A percentile compares a stretch with the other conserved stretches of the same genome.
These are phyloP conservation scores for Globodera rostochiensis DNA, from an alignment of 1,140 invertebrate genomes.

Conservation along the genomic window DNA sequence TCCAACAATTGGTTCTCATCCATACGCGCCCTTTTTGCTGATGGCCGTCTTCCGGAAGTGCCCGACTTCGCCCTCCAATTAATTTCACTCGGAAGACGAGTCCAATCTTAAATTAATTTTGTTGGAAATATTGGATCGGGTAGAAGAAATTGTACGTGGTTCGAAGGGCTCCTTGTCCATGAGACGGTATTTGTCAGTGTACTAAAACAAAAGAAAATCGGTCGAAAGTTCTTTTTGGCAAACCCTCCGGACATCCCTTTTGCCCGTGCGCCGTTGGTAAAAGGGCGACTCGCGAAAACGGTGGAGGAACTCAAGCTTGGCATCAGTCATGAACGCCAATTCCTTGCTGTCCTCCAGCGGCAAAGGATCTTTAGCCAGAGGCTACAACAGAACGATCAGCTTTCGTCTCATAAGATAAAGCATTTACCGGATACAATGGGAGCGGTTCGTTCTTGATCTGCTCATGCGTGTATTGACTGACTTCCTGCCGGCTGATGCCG, in stretches of 20 bases:
- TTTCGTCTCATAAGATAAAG: no score
- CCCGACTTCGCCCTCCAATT: conserved; percentile 23
- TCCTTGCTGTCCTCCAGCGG: conserved; percentile 33
- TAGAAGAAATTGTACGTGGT: conserved; percentile 5
- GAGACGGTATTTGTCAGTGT: conserved; percentile 25
- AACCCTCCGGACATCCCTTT: conserved; percentile 37
- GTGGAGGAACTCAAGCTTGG: conserved; percentile 36
- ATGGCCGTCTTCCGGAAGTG: background rate
- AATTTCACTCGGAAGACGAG: conserved; percentile 15
- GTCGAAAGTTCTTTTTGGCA: background rate
- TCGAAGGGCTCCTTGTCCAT: conserved; percentile 30
- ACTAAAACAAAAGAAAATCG: conserved; percentile 12
- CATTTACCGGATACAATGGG: conserved; percentile 36
- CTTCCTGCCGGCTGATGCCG: conserved; percentile 28
- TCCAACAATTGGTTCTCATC: conserved; percentile 17
- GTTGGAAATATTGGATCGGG: background rate
- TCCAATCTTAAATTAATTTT: conserved; percentile 18
- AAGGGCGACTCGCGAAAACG: conserved; percentile 38
- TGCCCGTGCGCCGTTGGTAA: conserved; percentile 23
- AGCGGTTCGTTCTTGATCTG: conserved; percentile 34
- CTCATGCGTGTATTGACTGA: conserved; percentile 25
- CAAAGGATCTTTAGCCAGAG: conserved; percentile 19
- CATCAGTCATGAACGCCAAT: conserved; percentile 35
- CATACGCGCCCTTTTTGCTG: conserved; percentile 6
- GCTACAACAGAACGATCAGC: conserved; percentile 8